phyloP scores from a whole-genome alignment of 1,140 invertebrate genomes.

The Globodera rostochiensis region DNA sequence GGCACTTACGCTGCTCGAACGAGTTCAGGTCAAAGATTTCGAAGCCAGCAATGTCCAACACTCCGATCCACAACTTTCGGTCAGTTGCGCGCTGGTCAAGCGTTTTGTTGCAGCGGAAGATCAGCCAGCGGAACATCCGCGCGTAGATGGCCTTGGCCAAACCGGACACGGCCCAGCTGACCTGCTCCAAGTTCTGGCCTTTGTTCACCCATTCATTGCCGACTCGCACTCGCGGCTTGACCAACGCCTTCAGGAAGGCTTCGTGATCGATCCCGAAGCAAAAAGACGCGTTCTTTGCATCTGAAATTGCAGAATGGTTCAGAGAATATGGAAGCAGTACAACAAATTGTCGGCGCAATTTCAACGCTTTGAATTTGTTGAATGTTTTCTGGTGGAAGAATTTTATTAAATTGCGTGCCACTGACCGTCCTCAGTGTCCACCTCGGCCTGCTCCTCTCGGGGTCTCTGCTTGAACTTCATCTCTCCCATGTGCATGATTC shows the following conservation, averaged over 20 bases:
- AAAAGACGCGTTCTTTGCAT: conserved; percentile 70
- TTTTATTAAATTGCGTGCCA: conserved; percentile 37
- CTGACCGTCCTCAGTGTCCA: conserved; percentile 80
- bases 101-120: conserved; percentile 72
- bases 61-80: conserved; percentile 74
- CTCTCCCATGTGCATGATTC: conserved; percentile 89
- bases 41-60: conserved; percentile 99
- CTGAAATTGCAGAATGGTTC: conserved; percentile 10
- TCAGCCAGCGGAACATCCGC: conserved; percentile 72
- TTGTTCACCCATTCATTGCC: conserved; percentile 71
- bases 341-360: no score
- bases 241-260: conserved; percentile 71
- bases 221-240: conserved; percentile 73
- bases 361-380: no score
- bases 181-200: conserved; percentile 77
- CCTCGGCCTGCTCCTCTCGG: conserved; percentile 98
- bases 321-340: not conserved
- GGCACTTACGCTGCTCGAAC: conserved; percentile 82
- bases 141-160: conserved; percentile 73
- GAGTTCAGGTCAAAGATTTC: conserved; percentile 99
- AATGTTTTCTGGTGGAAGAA: not conserved
- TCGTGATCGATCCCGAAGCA: conserved; percentile 71
- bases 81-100: conserved; percentile 71
- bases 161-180: conserved; percentile 71
- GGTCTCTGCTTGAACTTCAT: conserved; percentile 99